A percentile compares a stretch with the other conserved stretches of the same genome.
phyloP scores from a whole-genome alignment of 2,797 vertebrate species.

The Chiropotes sagulatus region DNA sequence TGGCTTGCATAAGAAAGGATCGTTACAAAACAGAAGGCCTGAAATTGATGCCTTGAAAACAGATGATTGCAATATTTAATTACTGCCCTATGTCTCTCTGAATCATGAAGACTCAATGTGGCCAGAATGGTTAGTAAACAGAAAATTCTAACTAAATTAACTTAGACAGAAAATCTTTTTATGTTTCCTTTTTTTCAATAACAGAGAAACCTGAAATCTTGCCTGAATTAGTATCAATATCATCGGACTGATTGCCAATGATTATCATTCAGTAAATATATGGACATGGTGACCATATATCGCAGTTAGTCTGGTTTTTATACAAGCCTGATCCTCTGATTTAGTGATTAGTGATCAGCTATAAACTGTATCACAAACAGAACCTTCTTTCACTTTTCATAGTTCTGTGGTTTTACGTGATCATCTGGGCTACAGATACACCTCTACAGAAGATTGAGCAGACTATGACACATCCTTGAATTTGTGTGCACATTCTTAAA shows the following conservation, averaged over 20 bases:
- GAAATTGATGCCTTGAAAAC: neutral
- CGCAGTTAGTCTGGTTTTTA: neutral
- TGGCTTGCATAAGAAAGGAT: neutral
- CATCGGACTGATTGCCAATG: neutral
- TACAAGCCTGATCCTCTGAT: neutral
- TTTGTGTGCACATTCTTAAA: neutral
- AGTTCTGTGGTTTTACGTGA: neutral
- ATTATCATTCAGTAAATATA: neutral
- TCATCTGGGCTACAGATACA: neutral
- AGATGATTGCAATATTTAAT: neutral
- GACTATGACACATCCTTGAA: neutral
- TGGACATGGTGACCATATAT: neutral
- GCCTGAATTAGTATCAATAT: neutral
- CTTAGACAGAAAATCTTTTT: neutral
- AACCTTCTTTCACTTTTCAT: neutral
- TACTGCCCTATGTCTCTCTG: neutral
- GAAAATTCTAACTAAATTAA: conserved; percentile 6
- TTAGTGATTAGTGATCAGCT: neutral
- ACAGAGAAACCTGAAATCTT: neutral
- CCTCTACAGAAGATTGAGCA: neutral
- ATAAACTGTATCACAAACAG: neutral
- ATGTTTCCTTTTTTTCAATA: neutral
- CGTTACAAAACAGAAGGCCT: neutral
- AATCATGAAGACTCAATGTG: neutral
- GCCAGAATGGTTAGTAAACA: neutral